phyloP scores from a whole-genome alignment of 2,797 vertebrate species.

The Takifugu rubripes region DNA sequence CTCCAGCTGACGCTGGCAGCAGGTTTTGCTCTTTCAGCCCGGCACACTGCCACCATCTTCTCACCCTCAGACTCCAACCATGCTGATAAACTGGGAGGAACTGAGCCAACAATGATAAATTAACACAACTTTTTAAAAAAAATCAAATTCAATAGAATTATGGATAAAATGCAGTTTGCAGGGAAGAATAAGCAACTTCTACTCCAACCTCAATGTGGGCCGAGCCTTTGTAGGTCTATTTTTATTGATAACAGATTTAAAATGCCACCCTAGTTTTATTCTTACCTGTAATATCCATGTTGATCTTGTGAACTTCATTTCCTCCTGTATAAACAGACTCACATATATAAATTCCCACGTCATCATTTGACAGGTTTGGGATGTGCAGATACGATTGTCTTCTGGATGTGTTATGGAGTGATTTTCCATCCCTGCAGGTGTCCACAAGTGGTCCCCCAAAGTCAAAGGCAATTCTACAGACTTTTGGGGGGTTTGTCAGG shows the following conservation, averaged over 20 bases:
- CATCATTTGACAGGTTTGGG: constrained; percentile 50
- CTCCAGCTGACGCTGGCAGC: constrained; percentile 65
- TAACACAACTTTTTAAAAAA: too few species aligned
- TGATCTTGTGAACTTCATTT: fast-evolving
- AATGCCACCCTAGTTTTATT: background rate
- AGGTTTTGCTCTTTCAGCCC: constrained; percentile 51
- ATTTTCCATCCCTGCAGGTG: constrained; percentile 57
- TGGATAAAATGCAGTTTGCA: too few species aligned
- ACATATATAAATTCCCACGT: constrained; percentile 69
- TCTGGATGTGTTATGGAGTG: constrained; percentile 28
- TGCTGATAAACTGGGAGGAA: constrained; percentile 22
- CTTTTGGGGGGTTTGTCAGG: background rate
- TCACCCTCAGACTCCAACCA: constrained; percentile 15
- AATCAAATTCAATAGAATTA: too few species aligned
- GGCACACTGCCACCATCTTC: constrained; percentile 58
- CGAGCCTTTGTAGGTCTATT: too few species aligned
- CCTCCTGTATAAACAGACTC: constrained; percentile 36
- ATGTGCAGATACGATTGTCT: constrained; percentile 57
- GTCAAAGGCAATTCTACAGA: constrained; percentile 16
- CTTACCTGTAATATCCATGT: constrained; percentile 55
- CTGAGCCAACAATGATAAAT: constrained; percentile 22
- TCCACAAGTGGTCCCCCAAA: fast-evolving
- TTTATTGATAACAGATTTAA: background rate
- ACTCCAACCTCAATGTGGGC: background rate
- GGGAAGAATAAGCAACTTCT: background rate